phyloP scores from a whole-genome alignment of 1,140 invertebrate genomes.

The Hesperophylax magnus region DNA sequence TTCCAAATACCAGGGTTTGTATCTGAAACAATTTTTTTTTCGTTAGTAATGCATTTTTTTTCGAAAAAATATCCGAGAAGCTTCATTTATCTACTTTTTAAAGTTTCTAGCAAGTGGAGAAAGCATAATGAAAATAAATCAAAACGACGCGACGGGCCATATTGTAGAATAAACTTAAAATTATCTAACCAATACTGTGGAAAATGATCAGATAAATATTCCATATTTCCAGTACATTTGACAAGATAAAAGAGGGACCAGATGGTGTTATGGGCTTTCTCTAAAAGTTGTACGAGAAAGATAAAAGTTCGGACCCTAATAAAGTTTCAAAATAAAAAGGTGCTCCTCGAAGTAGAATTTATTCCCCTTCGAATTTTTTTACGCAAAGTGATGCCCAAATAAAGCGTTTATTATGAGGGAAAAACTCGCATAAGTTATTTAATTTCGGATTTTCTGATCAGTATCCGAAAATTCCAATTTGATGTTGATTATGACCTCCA shows the following conservation, averaged over 20 bases:
- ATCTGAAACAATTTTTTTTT: conserved; percentile 65
- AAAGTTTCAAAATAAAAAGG: conserved; percentile 43
- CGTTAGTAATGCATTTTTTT: too few relatives aligned
- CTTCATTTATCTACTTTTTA: neutral
- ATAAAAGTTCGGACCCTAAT: conserved; percentile 43
- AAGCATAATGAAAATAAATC: neutral
- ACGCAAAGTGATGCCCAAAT: conserved; percentile 29
- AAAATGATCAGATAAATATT: conserved; percentile 42
- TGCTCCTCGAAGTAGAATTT: conserved; percentile 34
- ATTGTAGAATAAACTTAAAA: neutral
- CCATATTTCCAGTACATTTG: conserved; percentile 42
- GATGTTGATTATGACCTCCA: too few relatives aligned
- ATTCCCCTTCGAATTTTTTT: conserved; percentile 22
- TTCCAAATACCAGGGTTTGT: conserved; percentile 98
- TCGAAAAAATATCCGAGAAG: too few relatives aligned
- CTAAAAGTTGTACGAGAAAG: conserved; percentile 30
- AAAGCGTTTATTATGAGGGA: conserved; percentile 30
- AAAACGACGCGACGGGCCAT: neutral
- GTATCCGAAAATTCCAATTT: too few relatives aligned
- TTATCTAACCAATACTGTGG: conserved; percentile 36
- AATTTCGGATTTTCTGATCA: neutral
- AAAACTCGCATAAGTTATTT: neutral
- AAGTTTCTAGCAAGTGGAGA: neutral
- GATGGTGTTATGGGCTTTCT: conserved; percentile 37
- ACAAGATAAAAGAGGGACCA: conserved; percentile 38